Percentiles rank a stretch among this genome's conserved stretches.
Evolutionary conservation across 2,113 vertebrate species (phyloP).

Genomic region (Nothobranchius furzeri): DNA sequence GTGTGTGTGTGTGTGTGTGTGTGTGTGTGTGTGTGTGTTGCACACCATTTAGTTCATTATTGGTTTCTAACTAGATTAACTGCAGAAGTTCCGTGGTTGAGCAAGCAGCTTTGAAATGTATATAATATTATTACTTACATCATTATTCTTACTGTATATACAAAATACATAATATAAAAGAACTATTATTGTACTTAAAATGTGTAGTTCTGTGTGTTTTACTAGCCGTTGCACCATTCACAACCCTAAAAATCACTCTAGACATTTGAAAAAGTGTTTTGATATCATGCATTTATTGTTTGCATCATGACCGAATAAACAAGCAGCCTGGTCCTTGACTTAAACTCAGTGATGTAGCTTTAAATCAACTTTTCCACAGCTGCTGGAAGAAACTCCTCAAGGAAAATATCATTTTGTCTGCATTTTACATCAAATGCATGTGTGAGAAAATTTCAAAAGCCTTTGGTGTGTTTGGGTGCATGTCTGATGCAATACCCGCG

Average conservation of each 20-base stretch:
- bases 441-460: too few relatives aligned
- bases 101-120: too few relatives aligned
- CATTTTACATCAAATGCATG: neutral
- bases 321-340: neutral
- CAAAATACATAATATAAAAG: neutral
- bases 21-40: neutral
- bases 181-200: neutral
- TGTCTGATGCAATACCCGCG: slow-evolving; percentile 39
- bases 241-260: too few relatives aligned
- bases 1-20: neutral
- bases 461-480: slow-evolving; percentile 1
- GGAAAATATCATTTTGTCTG: slow-evolving; percentile 13
- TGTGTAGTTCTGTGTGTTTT: neutral
- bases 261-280: too few relatives aligned
- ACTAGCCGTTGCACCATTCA: neutral
- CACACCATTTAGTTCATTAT: slow-evolving; percentile 4
- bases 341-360: slow-evolving; percentile 12
- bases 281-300: too few relatives aligned
- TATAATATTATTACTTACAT: too few relatives aligned
- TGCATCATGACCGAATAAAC: too few relatives aligned
- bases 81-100: neutral
- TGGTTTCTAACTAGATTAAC: neutral
- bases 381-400: slow-evolving; percentile 36
- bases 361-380: slow-evolving; percentile 33
- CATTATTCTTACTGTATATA: too few relatives aligned